Conservation (phyloP, 2,888 invertebrate species). For the Dolomedes plantarius region DNA sequence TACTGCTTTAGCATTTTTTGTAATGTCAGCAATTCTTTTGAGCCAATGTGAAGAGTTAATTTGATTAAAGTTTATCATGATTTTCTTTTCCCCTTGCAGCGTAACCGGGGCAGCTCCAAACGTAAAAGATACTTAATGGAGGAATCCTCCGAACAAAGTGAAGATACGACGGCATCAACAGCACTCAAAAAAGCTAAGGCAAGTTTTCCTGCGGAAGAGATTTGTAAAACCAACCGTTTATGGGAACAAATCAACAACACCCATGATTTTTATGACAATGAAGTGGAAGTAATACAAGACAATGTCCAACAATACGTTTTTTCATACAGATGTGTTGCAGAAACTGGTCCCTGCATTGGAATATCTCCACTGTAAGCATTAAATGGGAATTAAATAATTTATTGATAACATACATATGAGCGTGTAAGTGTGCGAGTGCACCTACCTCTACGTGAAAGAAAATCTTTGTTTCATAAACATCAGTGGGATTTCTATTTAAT, state of each 20-base stretch:
- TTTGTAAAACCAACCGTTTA: constrained; percentile 72
- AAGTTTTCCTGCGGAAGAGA: constrained; percentile 73
- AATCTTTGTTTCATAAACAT: too few species aligned
- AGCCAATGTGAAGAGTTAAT: too few species aligned
- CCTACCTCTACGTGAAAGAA: too few species aligned
- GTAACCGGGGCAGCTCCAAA: constrained; percentile 41
- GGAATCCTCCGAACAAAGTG: background rate
- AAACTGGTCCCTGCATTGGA: constrained; percentile 70
- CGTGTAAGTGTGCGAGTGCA: too few species aligned
- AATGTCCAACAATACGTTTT: constrained; percentile 73
- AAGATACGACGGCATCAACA: background rate
- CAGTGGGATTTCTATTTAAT: too few species aligned
- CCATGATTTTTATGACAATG: constrained; percentile 72
- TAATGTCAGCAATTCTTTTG: too few species aligned
- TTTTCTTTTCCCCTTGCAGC: background rate
- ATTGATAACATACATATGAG: too few species aligned
- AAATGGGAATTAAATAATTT: background rate
- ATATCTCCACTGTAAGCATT: constrained; percentile 71
- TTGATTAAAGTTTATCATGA: too few species aligned
- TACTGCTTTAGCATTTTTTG: too few species aligned
- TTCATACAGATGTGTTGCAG: constrained; percentile 71
- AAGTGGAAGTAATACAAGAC: constrained; percentile 73
- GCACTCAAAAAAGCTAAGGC: constrained; percentile 33
- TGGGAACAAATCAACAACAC: constrained; percentile 73
- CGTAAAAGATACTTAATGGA: constrained; percentile 55